Evolutionary conservation across 2,888 invertebrate genomes (phyloP).

Genomic region (Pegoplata infirma): DNA sequence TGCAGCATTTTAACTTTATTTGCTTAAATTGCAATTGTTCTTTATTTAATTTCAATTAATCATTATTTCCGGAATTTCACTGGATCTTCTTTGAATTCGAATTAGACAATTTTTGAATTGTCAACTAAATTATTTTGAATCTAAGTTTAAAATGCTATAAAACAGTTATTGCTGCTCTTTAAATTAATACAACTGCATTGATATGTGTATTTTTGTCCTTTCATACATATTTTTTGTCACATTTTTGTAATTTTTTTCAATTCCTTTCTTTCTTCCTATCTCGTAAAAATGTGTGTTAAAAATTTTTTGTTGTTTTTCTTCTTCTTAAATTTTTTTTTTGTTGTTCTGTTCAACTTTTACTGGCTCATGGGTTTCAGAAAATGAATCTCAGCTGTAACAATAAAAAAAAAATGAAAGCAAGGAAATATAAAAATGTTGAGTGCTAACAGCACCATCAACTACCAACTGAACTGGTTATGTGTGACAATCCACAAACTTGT

Average conservation of each 20-base stretch:
- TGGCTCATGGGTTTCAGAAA: neutral
- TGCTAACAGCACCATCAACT: slow-evolving; percentile 43
- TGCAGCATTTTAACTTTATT: no score
- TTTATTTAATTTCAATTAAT: no score
- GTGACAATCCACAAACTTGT: slow-evolving; percentile 1
- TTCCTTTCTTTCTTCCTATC: neutral
- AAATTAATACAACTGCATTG: no score
- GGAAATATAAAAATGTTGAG: slow-evolving; percentile 33
- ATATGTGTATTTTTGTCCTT: neutral
- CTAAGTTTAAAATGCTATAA: no score
- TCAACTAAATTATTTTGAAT: no score
- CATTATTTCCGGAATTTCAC: no score
- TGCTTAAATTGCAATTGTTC: no score
- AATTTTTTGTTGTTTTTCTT: neutral
- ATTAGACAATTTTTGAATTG: no score
- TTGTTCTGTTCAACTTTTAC: slow-evolving; percentile 2
- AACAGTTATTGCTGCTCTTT: no score
- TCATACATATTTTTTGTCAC: neutral
- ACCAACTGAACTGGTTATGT: slow-evolving; percentile 33
- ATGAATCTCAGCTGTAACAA: slow-evolving; percentile 28
- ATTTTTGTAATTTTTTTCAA: neutral
- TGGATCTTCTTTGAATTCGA: no score
- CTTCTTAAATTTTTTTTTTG: neutral
- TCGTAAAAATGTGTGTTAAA: neutral
- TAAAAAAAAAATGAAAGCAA: neutral